These are phyloP conservation scores for Coregonus ussuriensis DNA, from an alignment of 2,797 vertebrate species.

Conservation along the genomic window DNA sequence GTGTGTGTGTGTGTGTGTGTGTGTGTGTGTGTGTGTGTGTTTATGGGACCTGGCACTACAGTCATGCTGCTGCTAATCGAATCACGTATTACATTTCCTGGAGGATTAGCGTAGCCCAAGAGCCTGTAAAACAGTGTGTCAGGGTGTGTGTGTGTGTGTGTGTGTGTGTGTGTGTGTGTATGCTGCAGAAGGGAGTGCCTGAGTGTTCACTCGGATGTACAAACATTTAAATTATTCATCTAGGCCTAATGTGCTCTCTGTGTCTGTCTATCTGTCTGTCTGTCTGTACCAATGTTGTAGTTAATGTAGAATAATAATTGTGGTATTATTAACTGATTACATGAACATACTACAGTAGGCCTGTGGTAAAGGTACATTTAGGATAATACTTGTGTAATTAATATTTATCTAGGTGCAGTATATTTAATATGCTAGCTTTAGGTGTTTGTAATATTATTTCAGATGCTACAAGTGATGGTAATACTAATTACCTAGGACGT, in stretches of 20 bases:
- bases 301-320: no score
- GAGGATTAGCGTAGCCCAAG: conserved; percentile 62
- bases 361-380: not conserved
- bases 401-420: not conserved
- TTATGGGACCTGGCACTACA: conserved; percentile 28
- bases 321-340: no score
- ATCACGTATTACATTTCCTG: conserved; percentile 64
- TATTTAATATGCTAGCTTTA: not conserved
- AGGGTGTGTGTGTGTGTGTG: conserved; percentile 27
- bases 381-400: not conserved
- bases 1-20: conserved; percentile 22
- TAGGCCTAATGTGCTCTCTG: conserved; percentile 15
- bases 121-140: conserved; percentile 46
- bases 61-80: conserved; percentile 54
- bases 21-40: not conserved
- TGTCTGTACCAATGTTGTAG: conserved; percentile 56
- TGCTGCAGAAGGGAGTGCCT: not conserved
- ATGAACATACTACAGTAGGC: not conserved
- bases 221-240: conserved; percentile 71
- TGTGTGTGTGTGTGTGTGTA: conserved; percentile 39
- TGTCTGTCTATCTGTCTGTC: conserved; percentile 33
- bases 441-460: not conserved
- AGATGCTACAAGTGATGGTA: not conserved
- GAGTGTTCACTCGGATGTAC: conserved; percentile 44
- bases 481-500: not conserved